Base-by-base conservation (phyloP, 30 jellyfish, hydroid and myxozoan species). In the Aurelia sp. region DNA sequence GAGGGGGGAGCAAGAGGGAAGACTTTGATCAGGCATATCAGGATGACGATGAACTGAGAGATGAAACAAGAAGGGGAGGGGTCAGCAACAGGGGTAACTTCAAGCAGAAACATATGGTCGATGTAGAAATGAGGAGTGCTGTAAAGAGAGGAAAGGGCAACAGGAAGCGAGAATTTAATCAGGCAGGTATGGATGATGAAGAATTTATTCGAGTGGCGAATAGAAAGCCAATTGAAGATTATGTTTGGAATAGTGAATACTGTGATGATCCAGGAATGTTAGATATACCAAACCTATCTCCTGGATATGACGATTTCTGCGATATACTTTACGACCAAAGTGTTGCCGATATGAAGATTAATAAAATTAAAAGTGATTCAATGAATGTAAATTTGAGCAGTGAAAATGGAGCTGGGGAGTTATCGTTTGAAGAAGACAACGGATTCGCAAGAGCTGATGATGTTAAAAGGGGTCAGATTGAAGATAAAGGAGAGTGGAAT, bases 221-320 rank as follows among this genome's bases (percentile, higher is more conserved):
- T 10, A 13, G 11, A 18, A 66, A 70, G 11, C 55, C 55, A 10
- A 44, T 44, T 10, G 55, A 60, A 13, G 93, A 73, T 10, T 31
- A 67, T 30, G 75, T n/a, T 41, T 84, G 87, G 86, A 52, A 71
- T 30, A 37, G 73, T 13, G 93, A 84, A 44, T 22, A 60, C 30
- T 84, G 93, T 47, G 93, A 84, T 55, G 93, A 84, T 62, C 87
- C 73, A 40, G 93, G 93, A 6, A 84, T 84, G 84, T 67, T 84
- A 23, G 93, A 84, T 84, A 84, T 76, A 8, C 93, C 93, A 23
- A 84, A 64, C 59, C 33, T 84, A 27, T 73, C 93, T 0, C 93
- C 93, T 0, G 93, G 93, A 9, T 84, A 84, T 51, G 93, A 84
- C 18, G 93, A 84, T 48, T 84, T 84, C 18, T 84, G 93, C 37